Evolutionary conservation across 2,113 vertebrate genomes (phyloP), one percentile per base, ranked within the genome.

Genomic region (Vulpes vulpes): DNA sequence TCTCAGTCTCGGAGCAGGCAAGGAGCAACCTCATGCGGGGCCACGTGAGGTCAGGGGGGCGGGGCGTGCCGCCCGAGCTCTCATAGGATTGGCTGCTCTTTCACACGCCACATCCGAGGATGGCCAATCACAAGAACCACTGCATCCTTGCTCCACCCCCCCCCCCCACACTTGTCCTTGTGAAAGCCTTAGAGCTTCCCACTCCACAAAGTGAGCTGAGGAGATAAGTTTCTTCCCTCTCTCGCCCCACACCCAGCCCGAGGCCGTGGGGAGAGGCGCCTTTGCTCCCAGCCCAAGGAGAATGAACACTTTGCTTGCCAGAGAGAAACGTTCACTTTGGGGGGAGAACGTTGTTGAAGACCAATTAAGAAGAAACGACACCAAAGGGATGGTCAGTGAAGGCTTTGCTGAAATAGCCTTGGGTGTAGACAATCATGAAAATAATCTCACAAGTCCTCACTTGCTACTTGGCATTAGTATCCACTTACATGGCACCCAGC

Each of bases 11-110:
- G 15, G 73, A 88, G 87, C 65, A 85, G 95, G 95, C 96, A 91
- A 96, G 96, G 94, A 96, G 90, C 97, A 98, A 96, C 94, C 94
- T 97, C 95, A 95, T 91, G 96, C n/a, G 7, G 23, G 95, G 98
- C 96, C 95, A 97, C 82, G 96, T 97, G 97, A 97, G 97, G 98
- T 97, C 95, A 95, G 67, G 4, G 60, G 94, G 93, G 95, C 0
- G 49, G 91, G 82, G 35, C 76, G 38, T 3, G 30, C 73, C 1
- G 38, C 73, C 67, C 2, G 32, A 84, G 89, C 62, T 86, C 73
- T 35, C 1, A 10, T 82, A 11, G 12, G 88, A 97, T 91, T 97
- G 94, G 93, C 82, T 93, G 71, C 73, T 94, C n/a, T 79, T 92
- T 82, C 92, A 97, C 97, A 97, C 97, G 97, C 97, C 97, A 97